phyloP scores from a whole-genome alignment of 2,888 invertebrate genomes.

The Tortrix viridana region DNA sequence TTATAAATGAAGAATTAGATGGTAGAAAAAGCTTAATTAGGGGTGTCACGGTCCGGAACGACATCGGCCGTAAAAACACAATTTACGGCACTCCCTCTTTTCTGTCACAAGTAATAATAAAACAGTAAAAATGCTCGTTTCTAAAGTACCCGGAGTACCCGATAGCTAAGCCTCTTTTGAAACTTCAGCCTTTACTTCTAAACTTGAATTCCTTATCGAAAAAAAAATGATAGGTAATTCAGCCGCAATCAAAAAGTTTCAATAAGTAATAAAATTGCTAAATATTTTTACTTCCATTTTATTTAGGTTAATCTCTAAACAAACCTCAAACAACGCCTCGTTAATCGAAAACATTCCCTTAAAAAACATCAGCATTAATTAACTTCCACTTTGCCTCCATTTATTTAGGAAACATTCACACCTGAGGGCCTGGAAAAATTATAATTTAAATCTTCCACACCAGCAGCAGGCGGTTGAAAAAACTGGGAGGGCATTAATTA shows the following conservation, averaged over 20 bases:
- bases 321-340: slow-evolving; percentile 12
- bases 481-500: slow-evolving; percentile 66
- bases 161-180: background rate
- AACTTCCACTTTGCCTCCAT: slow-evolving; percentile 24
- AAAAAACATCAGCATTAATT: slow-evolving; percentile 33
- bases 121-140: slow-evolving; percentile 20
- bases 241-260: too few relatives aligned
- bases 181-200: background rate
- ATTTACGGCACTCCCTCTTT: slow-evolving; percentile 22
- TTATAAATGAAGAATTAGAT: slow-evolving; percentile 20
- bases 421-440: slow-evolving; percentile 57
- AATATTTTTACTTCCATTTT: too few relatives aligned
- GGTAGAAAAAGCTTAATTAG: slow-evolving; percentile 24
- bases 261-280: too few relatives aligned
- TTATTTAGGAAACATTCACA: slow-evolving; percentile 55
- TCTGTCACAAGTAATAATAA: slow-evolving; percentile 20
- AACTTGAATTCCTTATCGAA: too few relatives aligned
- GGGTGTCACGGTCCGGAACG: slow-evolving; percentile 22
- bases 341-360: slow-evolving; percentile 24
- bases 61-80: slow-evolving; percentile 23
- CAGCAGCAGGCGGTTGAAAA: slow-evolving; percentile 49
- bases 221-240: too few relatives aligned
- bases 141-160: background rate
- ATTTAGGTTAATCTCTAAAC: slow-evolving; percentile 3
- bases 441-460: slow-evolving; percentile 60